Conservation (phyloP, 2,113 vertebrate species). For the Bothrops jararaca region DNA sequence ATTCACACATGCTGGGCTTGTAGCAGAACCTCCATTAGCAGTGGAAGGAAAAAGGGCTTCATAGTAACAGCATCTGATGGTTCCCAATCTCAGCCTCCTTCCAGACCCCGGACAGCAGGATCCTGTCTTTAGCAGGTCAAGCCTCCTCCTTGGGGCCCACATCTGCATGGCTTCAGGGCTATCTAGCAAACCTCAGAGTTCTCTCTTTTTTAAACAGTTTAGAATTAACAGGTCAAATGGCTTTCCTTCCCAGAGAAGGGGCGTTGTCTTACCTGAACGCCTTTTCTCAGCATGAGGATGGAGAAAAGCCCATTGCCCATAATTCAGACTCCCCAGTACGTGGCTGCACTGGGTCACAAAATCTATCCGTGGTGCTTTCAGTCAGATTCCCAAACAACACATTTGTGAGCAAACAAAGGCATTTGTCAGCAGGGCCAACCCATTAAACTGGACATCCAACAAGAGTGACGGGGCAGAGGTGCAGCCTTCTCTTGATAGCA, state of each 20-base stretch:
- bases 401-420: slow-evolving; percentile 30
- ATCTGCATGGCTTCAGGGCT: background rate
- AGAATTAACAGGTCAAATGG: slow-evolving; percentile 10
- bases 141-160: background rate
- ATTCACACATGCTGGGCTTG: background rate
- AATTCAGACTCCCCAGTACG: slow-evolving; percentile 31
- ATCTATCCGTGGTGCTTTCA: slow-evolving; percentile 14
- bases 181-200: background rate
- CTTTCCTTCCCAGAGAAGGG: background rate
- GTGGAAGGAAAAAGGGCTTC: background rate
- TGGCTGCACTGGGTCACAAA: slow-evolving; percentile 16
- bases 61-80: background rate
- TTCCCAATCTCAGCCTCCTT: background rate
- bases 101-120: background rate
- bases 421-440: slow-evolving; percentile 40
- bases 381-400: slow-evolving; percentile 46
- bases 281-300: too few relatives aligned
- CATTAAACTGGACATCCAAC: background rate
- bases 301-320: background rate
- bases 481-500: slow-evolving; percentile 45
- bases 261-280: too few relatives aligned
- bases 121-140: background rate
- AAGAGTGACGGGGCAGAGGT: slow-evolving; percentile 41
- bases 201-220: background rate
- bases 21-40: background rate